Conservation (phyloP, 1,140 invertebrate genomes). For the Drosophila rhopaloa region DNA sequence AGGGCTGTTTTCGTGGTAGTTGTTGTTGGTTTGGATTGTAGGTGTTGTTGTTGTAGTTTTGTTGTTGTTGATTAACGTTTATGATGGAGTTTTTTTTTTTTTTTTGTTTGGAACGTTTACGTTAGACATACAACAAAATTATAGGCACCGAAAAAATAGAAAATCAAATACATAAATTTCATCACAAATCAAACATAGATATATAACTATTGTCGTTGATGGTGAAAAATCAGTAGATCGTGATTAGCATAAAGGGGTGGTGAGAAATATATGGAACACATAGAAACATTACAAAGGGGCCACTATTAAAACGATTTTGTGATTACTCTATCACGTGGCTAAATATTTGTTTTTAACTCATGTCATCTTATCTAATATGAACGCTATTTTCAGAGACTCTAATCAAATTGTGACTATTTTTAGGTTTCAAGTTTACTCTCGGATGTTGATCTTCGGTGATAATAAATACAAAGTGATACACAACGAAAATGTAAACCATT, state of each 20-base stretch:
- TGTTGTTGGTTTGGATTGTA: constrained; percentile 45
- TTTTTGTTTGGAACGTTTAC: constrained; percentile 46
- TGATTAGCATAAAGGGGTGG: constrained; percentile 9
- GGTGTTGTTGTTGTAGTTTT: constrained; percentile 59
- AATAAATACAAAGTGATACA: not conserved
- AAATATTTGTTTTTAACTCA: not conserved
- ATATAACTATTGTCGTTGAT: constrained; percentile 17
- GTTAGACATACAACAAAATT: constrained; percentile 68
- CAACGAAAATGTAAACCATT: not conserved
- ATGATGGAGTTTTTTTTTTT: constrained; percentile 52
- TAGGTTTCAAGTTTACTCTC: constrained; percentile 2
- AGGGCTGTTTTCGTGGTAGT: constrained; percentile 85
- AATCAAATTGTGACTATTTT: constrained; percentile 3
- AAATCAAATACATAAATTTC: constrained; percentile 72
- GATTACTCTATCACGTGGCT: constrained; percentile 2
- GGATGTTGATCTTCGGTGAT: not conserved
- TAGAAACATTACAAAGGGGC: not conserved
- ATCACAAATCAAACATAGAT: constrained; percentile 52
- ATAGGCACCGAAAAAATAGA: constrained; percentile 74
- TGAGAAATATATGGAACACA: constrained; percentile 8
- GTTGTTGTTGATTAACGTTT: constrained; percentile 63
- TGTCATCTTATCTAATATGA: not conserved
- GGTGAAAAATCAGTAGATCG: constrained; percentile 22
- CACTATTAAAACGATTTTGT: constrained; percentile 1
- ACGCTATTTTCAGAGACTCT: constrained; percentile 1